phyloP scores from a whole-genome alignment of 2,888 invertebrate species.

The Mythimna ferrago region DNA sequence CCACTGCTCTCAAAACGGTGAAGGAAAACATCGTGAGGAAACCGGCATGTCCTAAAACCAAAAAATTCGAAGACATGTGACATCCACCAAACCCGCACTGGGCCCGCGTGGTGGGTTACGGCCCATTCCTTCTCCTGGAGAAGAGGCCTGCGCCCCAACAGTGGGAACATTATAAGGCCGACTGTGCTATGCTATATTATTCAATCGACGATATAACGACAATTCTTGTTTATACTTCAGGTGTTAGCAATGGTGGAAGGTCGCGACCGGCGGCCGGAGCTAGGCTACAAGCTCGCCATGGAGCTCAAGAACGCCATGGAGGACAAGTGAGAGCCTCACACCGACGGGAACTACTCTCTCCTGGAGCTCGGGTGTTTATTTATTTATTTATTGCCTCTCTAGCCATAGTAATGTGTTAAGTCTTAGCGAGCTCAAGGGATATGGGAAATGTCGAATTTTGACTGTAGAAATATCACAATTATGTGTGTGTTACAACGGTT shows the following conservation, averaged over 20 bases:
- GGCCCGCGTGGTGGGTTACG: no score
- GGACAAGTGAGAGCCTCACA: conserved; percentile 70
- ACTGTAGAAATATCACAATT: background rate
- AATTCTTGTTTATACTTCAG: conserved; percentile 80
- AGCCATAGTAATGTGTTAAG: conserved; percentile 24
- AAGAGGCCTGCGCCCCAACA: no score
- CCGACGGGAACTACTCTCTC: background rate
- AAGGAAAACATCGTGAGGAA: no score
- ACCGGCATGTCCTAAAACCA: no score
- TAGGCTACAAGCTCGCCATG: conserved; percentile 97
- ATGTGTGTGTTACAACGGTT: background rate
- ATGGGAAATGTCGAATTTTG: background rate
- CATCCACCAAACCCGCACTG: no score
- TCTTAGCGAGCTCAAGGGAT: conserved; percentile 1
- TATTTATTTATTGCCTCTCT: conserved; percentile 54
- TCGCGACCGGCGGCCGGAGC: conserved; percentile 95
- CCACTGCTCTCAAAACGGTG: no score
- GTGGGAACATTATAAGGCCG: no score
- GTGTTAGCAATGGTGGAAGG: conserved; percentile 97
- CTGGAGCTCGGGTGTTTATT: conserved; percentile 22
- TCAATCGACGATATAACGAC: no score
- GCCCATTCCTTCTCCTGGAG: no score
- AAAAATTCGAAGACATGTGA: no score
- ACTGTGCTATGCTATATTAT: no score
- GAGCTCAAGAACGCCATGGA: conserved; percentile 93